Conservation (phyloP, 2,797 vertebrate genomes). For the Percopsis omiscomaycus region DNA sequence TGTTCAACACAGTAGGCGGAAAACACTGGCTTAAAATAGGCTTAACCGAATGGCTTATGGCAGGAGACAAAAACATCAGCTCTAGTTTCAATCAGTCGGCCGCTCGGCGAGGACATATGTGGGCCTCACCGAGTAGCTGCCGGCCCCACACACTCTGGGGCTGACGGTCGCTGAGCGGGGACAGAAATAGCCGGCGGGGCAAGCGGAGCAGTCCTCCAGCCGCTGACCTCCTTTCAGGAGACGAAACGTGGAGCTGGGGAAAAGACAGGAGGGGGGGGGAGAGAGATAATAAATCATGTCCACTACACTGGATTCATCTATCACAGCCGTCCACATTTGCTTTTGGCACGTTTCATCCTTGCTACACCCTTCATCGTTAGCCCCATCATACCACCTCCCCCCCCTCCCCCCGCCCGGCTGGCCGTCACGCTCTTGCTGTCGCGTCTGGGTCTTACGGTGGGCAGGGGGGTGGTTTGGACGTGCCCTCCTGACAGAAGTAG, state of each 20-base stretch:
- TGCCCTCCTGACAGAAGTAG: constrained; percentile 82
- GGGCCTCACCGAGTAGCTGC: constrained; percentile 87
- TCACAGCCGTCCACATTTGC: constrained; percentile 4
- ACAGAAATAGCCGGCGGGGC: constrained; percentile 86
- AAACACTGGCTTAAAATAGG: constrained; percentile 56
- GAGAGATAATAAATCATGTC: constrained; percentile 17
- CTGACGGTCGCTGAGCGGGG: constrained; percentile 79
- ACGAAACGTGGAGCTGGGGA: constrained; percentile 80
- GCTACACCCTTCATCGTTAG: not conserved
- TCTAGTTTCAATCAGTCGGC: constrained; percentile 37
- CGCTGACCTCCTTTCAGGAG: constrained; percentile 71
- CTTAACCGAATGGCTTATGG: constrained; percentile 35
- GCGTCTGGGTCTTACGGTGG: constrained; percentile 72
- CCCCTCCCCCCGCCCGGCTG: not conserved
- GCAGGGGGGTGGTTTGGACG: constrained; percentile 85
- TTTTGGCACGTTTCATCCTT: not conserved
- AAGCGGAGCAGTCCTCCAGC: constrained; percentile 78
- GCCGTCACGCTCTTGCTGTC: not conserved
- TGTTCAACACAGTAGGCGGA: constrained; percentile 40
- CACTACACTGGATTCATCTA: constrained; percentile 7
- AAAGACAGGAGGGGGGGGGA: constrained; percentile 19
- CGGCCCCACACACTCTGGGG: constrained; percentile 80
- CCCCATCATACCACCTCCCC: not conserved
- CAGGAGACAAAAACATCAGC: constrained; percentile 32
- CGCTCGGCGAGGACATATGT: constrained; percentile 43